phyloP scores from a whole-genome alignment of 2,113 vertebrate genomes.

The Coracopsis vasa region DNA sequence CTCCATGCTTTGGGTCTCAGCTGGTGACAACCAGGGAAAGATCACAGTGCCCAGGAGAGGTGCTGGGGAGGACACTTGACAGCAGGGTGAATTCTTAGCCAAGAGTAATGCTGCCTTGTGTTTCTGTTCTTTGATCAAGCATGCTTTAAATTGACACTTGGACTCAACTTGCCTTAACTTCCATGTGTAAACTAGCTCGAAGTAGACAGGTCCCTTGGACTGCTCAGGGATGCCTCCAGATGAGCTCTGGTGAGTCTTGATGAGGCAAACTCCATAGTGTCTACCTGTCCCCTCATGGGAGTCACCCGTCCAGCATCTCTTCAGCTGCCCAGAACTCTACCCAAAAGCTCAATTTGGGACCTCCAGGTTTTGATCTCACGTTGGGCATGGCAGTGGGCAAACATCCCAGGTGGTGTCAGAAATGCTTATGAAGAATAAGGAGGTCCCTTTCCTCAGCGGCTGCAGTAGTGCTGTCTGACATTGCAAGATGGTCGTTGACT shows the following conservation, averaged over 20 bases:
- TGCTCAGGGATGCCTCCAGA: neutral
- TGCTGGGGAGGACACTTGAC: neutral
- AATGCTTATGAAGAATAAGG: neutral
- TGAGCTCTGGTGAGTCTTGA: conserved; percentile 22
- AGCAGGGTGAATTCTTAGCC: neutral
- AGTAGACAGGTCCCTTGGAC: neutral
- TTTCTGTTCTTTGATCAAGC: neutral
- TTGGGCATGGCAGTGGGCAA: neutral
- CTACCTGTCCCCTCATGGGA: neutral
- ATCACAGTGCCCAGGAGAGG: neutral
- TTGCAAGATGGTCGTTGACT: neutral
- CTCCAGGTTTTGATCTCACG: neutral
- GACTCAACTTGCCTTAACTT: conserved; percentile 6
- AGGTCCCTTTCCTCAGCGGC: neutral
- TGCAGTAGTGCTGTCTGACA: neutral
- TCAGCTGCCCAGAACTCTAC: neutral
- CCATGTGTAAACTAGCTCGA: neutral
- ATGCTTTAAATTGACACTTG: neutral
- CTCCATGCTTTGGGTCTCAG: fast-evolving
- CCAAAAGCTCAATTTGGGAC: neutral
- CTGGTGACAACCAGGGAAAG: neutral
- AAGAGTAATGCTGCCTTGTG: neutral
- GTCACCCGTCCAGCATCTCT: neutral
- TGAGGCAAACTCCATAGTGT: neutral
- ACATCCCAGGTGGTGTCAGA: neutral